These are phyloP conservation scores for Rhipidura dahli DNA, from an alignment of 2,113 vertebrate genomes.

Conservation along the genomic window DNA sequence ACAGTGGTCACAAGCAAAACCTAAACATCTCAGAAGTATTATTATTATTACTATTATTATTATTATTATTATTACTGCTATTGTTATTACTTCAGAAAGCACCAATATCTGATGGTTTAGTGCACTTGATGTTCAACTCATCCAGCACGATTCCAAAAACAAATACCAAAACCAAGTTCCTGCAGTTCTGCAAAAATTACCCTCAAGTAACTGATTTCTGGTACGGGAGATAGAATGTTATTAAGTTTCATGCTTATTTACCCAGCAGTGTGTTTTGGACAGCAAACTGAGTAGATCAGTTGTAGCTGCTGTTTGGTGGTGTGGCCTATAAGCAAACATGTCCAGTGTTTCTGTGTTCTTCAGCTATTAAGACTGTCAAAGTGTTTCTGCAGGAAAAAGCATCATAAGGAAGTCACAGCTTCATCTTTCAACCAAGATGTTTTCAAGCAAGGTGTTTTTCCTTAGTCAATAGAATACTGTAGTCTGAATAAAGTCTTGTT, in stretches of 20 bases:
- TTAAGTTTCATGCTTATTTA: not conserved
- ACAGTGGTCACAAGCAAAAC: slow-evolving; percentile 11
- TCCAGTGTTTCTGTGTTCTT: not conserved
- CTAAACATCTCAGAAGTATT: not conserved
- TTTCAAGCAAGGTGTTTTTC: not conserved
- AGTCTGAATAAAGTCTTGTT: not conserved
- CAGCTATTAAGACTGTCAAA: not conserved
- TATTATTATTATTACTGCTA: not conserved
- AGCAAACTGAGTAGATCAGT: not conserved
- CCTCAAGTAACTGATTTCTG: not conserved
- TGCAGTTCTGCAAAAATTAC: not conserved
- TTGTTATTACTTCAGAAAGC: not conserved
- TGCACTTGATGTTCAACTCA: not conserved
- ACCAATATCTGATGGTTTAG: not conserved
- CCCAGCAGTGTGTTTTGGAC: not conserved
- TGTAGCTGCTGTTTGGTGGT: not conserved
- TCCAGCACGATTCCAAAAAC: not conserved
- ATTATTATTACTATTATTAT: not conserved
- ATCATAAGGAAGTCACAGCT: not conserved
- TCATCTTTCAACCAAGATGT: not conserved
- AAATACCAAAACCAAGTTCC: not conserved
- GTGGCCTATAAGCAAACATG: not conserved
- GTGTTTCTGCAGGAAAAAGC: not conserved
- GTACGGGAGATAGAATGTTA: not conserved
- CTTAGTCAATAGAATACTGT: not conserved